Percentiles rank a stretch among this genome's conserved stretches.
Conservation (phyloP, 2,113 vertebrate species). For the Rissa tridactyla region DNA sequence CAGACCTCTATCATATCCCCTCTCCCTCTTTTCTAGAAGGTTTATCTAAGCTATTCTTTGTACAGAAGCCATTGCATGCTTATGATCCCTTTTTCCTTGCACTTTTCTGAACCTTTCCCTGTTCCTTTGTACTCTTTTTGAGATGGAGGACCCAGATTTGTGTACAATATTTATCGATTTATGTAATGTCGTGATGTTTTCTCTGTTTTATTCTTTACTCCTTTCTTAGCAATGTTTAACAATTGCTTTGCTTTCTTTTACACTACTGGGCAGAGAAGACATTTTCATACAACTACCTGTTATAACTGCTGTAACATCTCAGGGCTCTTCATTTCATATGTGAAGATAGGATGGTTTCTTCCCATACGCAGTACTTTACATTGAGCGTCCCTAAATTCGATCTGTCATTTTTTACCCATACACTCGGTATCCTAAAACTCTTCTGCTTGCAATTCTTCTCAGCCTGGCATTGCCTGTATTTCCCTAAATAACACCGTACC, state of each 20-base stretch:
- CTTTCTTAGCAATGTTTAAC: background rate
- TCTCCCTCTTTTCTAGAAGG: background rate
- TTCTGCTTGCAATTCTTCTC: background rate
- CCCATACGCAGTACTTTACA: background rate
- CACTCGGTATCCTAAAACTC: background rate
- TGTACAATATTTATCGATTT: background rate
- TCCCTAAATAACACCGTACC: background rate
- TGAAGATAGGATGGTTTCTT: background rate
- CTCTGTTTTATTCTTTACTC: background rate
- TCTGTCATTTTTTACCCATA: background rate
- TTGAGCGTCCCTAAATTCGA: background rate
- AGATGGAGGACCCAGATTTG: background rate
- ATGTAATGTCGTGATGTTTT: background rate
- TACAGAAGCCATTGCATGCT: background rate
- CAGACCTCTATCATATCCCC: background rate
- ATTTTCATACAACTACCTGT: background rate
- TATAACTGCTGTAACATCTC: background rate
- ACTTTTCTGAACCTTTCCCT: background rate
- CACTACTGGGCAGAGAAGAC: background rate
- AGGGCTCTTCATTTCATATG: background rate
- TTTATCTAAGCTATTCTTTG: background rate
- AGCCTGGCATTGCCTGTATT: background rate
- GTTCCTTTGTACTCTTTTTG: background rate
- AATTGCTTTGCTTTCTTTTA: background rate
- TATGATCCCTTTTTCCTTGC: background rate